Base-by-base conservation (phyloP, 1,140 invertebrate genomes). In the Drosophila fuyamai region DNA sequence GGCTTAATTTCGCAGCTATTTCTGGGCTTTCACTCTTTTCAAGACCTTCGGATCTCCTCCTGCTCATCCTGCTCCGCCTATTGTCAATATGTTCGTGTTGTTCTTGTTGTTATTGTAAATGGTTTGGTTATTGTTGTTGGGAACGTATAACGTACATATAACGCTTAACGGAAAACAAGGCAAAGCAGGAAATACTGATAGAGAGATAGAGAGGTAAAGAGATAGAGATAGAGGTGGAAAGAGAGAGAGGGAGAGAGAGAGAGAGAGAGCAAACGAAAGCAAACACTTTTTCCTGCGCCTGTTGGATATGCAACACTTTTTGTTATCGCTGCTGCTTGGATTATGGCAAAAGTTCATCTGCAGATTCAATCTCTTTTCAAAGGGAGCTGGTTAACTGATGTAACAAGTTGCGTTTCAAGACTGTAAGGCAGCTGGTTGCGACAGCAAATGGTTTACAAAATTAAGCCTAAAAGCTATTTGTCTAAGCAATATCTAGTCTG, bases 61-160 rank as follows among this genome's bases (percentile, higher is more conserved):
- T 66, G 29, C 14, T n/a, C 12, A 50, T 65, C 35, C 40, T 48
- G 43, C 41, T 61, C 40, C 44, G 43, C 50, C 67, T 71, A 71
- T 71, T 71, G 51, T 70, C 67, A 70, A 56, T 57, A 70, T 71
- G 67, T 70, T 71, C 66, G 67, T 71, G 51, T 71, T 71, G 44
- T 71, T 71, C 9, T 53, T 70, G 47, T 53, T 71, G 55, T 44
- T 68, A 9, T 56, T 35, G 9, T 55, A 55, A 36, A 43, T 63
- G 40, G 58, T 58, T 59, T 66, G 63, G 63, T 66, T 66, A 46
- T 66, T 67, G 59, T 71, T 71, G 50, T 66, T 66, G 35, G 55
- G 18, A 59, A 62, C 60, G 55, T 68, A 67, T 43, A 68, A 67
- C 63, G 63, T 44, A 62, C 60, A 38, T 68, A 67, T 43, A 68